phyloP scores from a whole-genome alignment of 2,797 vertebrate genomes.

The Helicolenus hilgendorfi region DNA sequence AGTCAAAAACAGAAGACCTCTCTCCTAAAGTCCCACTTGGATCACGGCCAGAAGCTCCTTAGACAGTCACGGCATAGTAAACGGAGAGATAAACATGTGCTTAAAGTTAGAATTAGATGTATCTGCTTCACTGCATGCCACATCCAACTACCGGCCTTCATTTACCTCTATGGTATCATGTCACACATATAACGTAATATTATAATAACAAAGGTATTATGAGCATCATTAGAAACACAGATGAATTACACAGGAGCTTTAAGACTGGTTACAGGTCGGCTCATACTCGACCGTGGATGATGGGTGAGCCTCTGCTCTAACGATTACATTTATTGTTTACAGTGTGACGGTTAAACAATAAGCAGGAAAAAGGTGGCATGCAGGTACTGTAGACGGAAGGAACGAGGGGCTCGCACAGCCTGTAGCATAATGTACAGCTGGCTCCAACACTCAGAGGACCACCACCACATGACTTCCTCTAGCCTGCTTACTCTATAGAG shows the following conservation, averaged over 20 bases:
- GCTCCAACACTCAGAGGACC: constrained; percentile 18
- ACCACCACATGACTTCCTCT: constrained; percentile 74
- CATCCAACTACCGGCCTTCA: neutral
- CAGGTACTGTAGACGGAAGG: constrained; percentile 39
- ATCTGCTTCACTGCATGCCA: neutral
- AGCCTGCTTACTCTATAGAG: constrained; percentile 44
- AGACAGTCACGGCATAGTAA: constrained; percentile 33
- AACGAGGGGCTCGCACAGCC: constrained; percentile 11
- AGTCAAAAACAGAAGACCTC: constrained; percentile 62
- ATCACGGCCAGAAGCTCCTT: constrained; percentile 25
- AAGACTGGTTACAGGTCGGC: neutral
- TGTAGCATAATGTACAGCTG: constrained; percentile 26
- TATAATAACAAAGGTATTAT: neutral
- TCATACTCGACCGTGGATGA: neutral
- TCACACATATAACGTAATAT: neutral
- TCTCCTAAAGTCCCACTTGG: constrained; percentile 55
- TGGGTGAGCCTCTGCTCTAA: neutral
- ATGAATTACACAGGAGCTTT: neutral
- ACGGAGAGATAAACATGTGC: constrained; percentile 1
- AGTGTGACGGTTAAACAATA: constrained; percentile 51
- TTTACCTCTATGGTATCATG: neutral
- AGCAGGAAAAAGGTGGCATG: constrained; percentile 53
- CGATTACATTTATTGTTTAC: constrained; percentile 18
- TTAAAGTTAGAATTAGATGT: neutral
- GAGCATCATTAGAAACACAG: neutral